phyloP scores from a whole-genome alignment of 2,113 vertebrate species.

The Brevimyrus niger region DNA sequence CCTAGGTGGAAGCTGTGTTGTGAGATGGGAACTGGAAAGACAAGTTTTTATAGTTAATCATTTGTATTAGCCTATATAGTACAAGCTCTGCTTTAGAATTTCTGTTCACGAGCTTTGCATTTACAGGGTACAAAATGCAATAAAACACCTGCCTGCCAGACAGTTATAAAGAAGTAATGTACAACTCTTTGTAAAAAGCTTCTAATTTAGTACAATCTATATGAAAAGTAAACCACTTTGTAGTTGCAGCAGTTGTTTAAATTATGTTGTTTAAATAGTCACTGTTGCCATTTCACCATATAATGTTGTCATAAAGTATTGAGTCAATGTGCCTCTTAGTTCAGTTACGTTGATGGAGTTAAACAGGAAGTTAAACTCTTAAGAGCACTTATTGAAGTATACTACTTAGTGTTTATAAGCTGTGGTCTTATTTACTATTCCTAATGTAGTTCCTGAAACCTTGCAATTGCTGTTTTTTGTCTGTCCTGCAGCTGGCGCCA shows the following conservation, averaged over 20 bases:
- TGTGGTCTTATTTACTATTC: not conserved
- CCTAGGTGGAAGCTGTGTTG: not conserved
- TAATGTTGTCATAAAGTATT: not conserved
- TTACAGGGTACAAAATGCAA: not conserved
- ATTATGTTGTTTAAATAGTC: not conserved
- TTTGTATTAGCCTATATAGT: not conserved
- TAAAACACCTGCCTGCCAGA: not conserved
- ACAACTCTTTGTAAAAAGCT: not conserved
- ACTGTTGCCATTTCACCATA: not conserved
- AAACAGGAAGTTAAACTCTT: not conserved
- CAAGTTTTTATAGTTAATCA: not conserved
- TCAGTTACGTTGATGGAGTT: not conserved
- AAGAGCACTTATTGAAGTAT: not conserved
- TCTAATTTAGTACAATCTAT: not conserved
- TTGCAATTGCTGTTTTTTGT: not conserved
- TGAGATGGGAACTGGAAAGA: not conserved
- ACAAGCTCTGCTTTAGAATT: not conserved
- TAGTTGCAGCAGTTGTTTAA: not conserved
- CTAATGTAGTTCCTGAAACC: not conserved
- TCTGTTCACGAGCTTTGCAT: not conserved
- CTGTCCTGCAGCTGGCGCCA: slow-evolving; percentile 67
- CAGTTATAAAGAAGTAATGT: not conserved
- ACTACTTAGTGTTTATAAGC: not conserved
- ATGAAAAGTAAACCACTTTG: not conserved
- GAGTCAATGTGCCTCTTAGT: not conserved